Conservation (phyloP, 2,797 vertebrate species). For the Stomatorhinus walkeri region DNA sequence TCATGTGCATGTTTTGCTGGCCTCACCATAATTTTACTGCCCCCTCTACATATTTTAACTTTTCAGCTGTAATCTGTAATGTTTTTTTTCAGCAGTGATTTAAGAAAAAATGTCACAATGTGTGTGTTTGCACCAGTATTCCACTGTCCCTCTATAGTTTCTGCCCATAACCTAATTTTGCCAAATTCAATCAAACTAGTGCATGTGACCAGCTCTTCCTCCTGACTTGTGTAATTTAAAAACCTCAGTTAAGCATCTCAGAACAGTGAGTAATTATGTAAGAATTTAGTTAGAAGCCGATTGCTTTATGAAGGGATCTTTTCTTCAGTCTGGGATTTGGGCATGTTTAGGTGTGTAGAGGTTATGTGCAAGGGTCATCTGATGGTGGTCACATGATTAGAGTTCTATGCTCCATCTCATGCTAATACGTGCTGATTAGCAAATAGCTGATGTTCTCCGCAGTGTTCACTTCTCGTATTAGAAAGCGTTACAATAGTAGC, state of each 20-base stretch:
- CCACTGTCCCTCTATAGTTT: neutral
- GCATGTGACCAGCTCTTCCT: neutral
- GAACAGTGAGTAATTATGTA: neutral
- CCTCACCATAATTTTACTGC: neutral
- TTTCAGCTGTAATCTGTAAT: neutral
- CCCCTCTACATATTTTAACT: neutral
- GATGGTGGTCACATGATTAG: neutral
- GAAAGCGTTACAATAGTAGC: neutral
- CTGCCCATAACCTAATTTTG: constrained; percentile 17
- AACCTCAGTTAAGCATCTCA: neutral
- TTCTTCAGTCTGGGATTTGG: neutral
- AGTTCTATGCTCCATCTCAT: neutral
- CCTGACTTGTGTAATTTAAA: neutral
- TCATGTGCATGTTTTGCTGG: neutral
- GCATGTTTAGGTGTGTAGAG: neutral
- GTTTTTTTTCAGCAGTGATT: neutral
- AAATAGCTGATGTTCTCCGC: neutral
- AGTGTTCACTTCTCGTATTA: neutral
- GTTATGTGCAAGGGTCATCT: constrained; percentile 37
- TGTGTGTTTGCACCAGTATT: neutral
- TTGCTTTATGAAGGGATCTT: neutral
- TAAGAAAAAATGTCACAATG: neutral
- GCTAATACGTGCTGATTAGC: neutral
- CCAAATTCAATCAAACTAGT: constrained; percentile 3
- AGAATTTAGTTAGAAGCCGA: neutral